A percentile compares a stretch with the other conserved stretches of the same genome.
Evolutionary conservation across 2,888 invertebrate species (phyloP).

Genomic region (Drosophila prostipennis): DNA sequence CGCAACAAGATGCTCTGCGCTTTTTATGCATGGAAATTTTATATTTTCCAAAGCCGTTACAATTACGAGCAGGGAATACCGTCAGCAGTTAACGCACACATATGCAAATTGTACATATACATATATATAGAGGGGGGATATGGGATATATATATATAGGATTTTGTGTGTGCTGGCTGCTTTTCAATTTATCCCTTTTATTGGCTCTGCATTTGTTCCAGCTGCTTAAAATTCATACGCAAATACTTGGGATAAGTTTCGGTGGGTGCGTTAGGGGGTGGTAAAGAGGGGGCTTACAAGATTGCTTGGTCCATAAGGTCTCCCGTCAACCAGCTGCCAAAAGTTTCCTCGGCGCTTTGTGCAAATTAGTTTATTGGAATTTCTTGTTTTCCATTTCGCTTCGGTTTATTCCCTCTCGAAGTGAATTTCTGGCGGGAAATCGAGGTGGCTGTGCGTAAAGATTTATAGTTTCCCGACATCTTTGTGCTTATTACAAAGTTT

Average conservation of each 20-base stretch:
- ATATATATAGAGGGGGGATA: neutral
- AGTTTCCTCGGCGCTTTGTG: slow-evolving; percentile 66
- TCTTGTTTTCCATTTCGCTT: slow-evolving; percentile 66
- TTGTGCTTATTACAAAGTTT: slow-evolving; percentile 1
- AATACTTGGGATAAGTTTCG: slow-evolving; percentile 47
- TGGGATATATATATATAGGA: neutral
- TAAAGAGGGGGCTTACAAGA: neutral
- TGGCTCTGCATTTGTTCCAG: slow-evolving; percentile 68
- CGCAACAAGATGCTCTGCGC: slow-evolving; percentile 38
- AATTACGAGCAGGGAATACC: slow-evolving; percentile 57
- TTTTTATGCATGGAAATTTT: slow-evolving; percentile 10
- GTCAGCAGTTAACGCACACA: slow-evolving; percentile 12
- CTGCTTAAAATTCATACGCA: slow-evolving; percentile 77
- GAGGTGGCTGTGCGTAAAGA: slow-evolving; percentile 3
- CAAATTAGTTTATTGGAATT: slow-evolving; percentile 83
- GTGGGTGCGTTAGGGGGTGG: neutral
- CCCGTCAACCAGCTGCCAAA: slow-evolving; percentile 48
- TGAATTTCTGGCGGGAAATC: neutral
- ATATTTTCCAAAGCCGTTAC: slow-evolving; percentile 47
- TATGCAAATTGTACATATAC: slow-evolving; percentile 4
- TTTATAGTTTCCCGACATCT: slow-evolving; percentile 14
- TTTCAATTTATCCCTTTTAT: slow-evolving; percentile 79
- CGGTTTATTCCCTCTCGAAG: slow-evolving; percentile 35
- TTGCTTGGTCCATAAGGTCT: slow-evolving; percentile 19
- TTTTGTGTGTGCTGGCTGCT: slow-evolving; percentile 30